Percentiles rank a stretch among this genome's conserved stretches.
phyloP scores from a whole-genome alignment of 1,140 invertebrate genomes.

The Whitmania pigra region DNA sequence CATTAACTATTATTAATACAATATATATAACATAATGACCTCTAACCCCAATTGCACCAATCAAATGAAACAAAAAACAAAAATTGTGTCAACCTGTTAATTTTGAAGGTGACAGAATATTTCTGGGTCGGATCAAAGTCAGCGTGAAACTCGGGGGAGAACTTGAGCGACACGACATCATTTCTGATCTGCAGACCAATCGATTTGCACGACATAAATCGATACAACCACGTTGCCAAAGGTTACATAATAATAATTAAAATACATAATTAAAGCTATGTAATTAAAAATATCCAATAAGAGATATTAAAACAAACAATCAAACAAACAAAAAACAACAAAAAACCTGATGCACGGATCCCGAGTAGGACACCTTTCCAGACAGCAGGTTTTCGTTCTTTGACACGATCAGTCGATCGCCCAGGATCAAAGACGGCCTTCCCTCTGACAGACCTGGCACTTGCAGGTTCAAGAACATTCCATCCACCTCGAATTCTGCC shows the following conservation, averaged over 20 bases:
- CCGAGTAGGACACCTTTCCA: conserved; percentile 51
- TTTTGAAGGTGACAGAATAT: conserved; percentile 50
- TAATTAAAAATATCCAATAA: no score
- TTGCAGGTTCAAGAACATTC: conserved; percentile 58
- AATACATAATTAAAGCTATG: background rate
- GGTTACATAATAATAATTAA: conserved; percentile 1
- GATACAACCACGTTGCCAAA: background rate
- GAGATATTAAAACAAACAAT: background rate
- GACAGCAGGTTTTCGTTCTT: conserved; percentile 31
- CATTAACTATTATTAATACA: no score
- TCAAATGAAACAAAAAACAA: background rate
- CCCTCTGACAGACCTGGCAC: conserved; percentile 68
- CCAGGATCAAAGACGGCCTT: conserved; percentile 66
- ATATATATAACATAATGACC: background rate
- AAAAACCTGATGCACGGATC: conserved; percentile 67
- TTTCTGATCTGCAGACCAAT: conserved; percentile 29
- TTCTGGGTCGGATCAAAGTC: conserved; percentile 53
- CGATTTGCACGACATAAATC: background rate
- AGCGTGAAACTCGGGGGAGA: conserved; percentile 56
- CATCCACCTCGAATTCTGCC: conserved; percentile 29
- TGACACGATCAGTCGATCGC: conserved; percentile 57
- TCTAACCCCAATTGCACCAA: background rate
- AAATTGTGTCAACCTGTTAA: conserved; percentile 41
- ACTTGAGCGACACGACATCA: conserved; percentile 53
- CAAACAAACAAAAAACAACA: background rate